Base-by-base conservation (phyloP, 2,113 vertebrate genomes). In the Aptenodytes patagonicus region DNA sequence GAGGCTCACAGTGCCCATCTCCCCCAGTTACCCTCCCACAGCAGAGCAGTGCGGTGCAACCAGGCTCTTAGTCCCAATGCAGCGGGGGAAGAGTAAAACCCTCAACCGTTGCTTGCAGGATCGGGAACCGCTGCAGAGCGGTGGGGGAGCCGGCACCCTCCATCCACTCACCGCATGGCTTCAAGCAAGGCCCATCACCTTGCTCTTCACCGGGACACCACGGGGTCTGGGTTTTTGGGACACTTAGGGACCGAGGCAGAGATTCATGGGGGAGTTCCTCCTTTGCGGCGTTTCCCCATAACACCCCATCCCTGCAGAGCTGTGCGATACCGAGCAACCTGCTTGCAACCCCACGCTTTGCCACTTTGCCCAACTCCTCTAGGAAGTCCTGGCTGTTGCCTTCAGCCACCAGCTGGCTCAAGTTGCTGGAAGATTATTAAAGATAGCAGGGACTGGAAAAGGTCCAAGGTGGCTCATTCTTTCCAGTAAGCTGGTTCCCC, bases 251-350 rank as follows among this genome's bases (percentile, higher is more conserved):
- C 13, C 0, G 2, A 51, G 17, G 46, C 47, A 76, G 32, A 69
- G 70, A 24, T 18, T 7, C 22, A 10, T 4, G 18, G 89, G 13
- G 20, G 31, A 36, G 49, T 42, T 55, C 25, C 51, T 68, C 51
- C 52, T 44, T 24, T 4, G 18, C 46, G 51, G 19, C 0, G 0
- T 8, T 69, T 26, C 13, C 82, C 47, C n/a, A 4, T 4, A 18
- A 15, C 25, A 24, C 5, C 46, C 18, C 55, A 12, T 25, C 62
- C 75, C 32, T 9, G 17, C 34, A 31, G 55, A 52, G 52, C 65
- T 5, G 2, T 13, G 18, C 0, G n/a, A 21, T 10, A 6, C 47
- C 3, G 0, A 75, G 3, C 36, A 28, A 6, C 26, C 26, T 7
- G 28, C 52, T 40, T 4, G 1, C 68, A 72, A 20, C 58, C 47